Base-by-base conservation (phyloP, 2,888 invertebrate genomes). In the Lomographa bimaculata region DNA sequence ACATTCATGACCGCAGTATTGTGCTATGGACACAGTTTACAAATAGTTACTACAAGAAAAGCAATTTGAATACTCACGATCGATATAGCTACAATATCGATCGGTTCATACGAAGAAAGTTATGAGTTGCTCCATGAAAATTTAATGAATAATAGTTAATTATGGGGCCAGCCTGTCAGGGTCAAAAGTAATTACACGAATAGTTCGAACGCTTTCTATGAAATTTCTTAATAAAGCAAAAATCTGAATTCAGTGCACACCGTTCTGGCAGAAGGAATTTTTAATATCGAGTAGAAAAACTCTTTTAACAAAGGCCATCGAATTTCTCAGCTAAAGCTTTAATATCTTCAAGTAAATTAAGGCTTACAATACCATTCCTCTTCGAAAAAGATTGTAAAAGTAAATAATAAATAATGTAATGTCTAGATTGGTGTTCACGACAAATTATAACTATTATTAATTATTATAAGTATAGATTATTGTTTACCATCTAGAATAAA, bases 241-340 rank as follows among this genome's bases (percentile, higher is more conserved):
- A 38, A 25, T 33, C 17, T 14, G 16, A 44, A 38, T 38, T 39
- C 44, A 35, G 17, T 29, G 38, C 28, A 35, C 28, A 26, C 32
- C 36, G 7, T 35, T 43, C 9, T 38, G 4, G 5, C 34, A n/a
- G 8, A n/a, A 26, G 29, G 44, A 39, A 44, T 44, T 38, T 44
- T 44, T 38, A 38, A 44, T 44, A 44, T 39, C 21, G 34, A 21
- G 34, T 26, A 34, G 34, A 25, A 38, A 32, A 44, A 35, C 44
- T 38, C 38, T 19, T 38, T 34, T 2, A 26, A 43, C 34, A 39
- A 34, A 35, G 38, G 26, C 34, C 38, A 26, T 30, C 34, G 33
- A 34, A 25, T 43, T 43, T 43, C 37, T 43, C 32, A 8, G 18
- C 3, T 18, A 27, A 11, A 5, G 26, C 25, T 35, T 35, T 29